Base-by-base conservation (phyloP, 1,140 invertebrate species). In the Chrysoperla carnea region DNA sequence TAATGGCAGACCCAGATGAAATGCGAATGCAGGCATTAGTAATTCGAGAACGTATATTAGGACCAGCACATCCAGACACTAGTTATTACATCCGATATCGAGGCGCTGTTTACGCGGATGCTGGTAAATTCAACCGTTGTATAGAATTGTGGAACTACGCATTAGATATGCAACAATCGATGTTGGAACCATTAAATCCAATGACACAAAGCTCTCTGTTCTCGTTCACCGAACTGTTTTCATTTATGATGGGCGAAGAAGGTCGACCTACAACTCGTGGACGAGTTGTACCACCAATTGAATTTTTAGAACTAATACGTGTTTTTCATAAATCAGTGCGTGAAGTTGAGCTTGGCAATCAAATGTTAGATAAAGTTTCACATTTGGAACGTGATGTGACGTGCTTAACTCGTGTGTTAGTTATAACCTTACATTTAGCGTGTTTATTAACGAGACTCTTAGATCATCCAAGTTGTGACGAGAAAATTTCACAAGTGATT, bases 21-120 rank as follows among this genome's bases (percentile, higher is more conserved):
- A 93, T 95, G 84, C 69, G 90, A 53, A 94, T 96, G 88, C 92
- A 97, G 59, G 88, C 90, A 4, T 63, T 97, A 28, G 74, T 96
- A 37, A 88, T 97, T 36, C 72, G 92, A 46, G 91, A 96, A 64
- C 68, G 92, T 52, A 94, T 97, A 51, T 66, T 97, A 37, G 78
- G 66, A 13, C 88, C 89, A 1, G 87, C 86, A 8, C 91, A 96
- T 76, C 91, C 91, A 0, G 91, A 96, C 59, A 96, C 91, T 17
- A 88, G 84, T 52, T 95, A 96, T 61, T 95, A 93, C 61, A 91
- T 96, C 45, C 72, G 91, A 36, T 90, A 86, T 58, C 66, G 91
- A 55, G 92, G 92, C 27, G 91, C 91, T 0, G 80, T 93, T 36
- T 97, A 94, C 64, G 92, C 92, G 12, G 91, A 92, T 62, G 81